A percentile compares a stretch with the other conserved stretches of the same genome.
phyloP scores from a whole-genome alignment of 1,140 invertebrate species.

The Drosophila repleta region DNA sequence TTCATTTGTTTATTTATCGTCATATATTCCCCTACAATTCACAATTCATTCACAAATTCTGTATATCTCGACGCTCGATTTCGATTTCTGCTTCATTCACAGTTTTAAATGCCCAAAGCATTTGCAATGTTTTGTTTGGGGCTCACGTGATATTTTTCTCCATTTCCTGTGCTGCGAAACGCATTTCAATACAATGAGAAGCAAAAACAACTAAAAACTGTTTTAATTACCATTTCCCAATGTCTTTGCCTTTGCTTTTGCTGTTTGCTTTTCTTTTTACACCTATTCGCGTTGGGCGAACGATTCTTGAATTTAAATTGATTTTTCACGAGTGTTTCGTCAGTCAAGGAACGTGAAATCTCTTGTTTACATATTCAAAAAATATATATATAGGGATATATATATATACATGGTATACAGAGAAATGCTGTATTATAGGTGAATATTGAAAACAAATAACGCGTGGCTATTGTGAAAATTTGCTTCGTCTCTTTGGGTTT shows the following conservation, averaged over 20 bases:
- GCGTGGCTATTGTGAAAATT: slow-evolving; percentile 38
- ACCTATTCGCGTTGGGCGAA: slow-evolving; percentile 42
- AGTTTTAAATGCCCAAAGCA: neutral
- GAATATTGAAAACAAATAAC: slow-evolving; percentile 26
- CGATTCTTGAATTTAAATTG: slow-evolving; percentile 54
- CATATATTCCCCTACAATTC: neutral
- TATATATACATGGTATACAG: neutral
- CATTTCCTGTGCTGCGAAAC: slow-evolving; percentile 38
- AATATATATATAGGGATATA: slow-evolving; percentile 3
- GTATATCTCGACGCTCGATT: neutral
- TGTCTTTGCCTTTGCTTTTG: slow-evolving; percentile 6
- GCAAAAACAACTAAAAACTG: slow-evolving; percentile 16
- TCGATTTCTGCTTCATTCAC: slow-evolving; percentile 20
- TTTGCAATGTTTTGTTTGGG: slow-evolving; percentile 13
- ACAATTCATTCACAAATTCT: slow-evolving; percentile 20
- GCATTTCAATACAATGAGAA: slow-evolving; percentile 26
- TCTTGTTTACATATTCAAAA: slow-evolving; percentile 58
- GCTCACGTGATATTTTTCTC: slow-evolving; percentile 38
- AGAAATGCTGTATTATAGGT: neutral
- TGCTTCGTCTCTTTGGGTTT: slow-evolving; percentile 3
- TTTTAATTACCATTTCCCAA: slow-evolving; percentile 22
- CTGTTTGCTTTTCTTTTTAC: slow-evolving; percentile 33
- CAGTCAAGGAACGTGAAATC: slow-evolving; percentile 54
- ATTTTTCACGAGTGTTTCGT: slow-evolving; percentile 71
- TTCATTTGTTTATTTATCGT: neutral